Evolutionary conservation across 2,888 invertebrate species (phyloP).

Genomic region (Orchestes rusci): DNA sequence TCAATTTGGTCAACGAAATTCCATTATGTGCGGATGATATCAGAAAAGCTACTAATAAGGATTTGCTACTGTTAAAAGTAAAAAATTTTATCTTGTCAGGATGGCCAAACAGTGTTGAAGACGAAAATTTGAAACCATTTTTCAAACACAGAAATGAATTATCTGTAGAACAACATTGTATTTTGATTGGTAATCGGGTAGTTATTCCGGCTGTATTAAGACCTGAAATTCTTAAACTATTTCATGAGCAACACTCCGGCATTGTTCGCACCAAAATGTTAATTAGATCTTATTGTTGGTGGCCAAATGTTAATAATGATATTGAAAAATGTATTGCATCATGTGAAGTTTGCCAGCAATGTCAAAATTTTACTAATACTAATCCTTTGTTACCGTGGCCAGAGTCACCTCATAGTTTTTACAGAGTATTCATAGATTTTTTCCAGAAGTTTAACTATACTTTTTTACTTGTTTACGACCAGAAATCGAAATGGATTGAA

Average conservation of each 20-base stretch:
- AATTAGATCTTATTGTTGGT: slow-evolving; percentile 24
- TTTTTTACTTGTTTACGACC: not conserved
- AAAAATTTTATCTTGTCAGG: too few species aligned
- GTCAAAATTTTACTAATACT: slow-evolving; percentile 22
- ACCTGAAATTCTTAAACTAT: slow-evolving; percentile 7
- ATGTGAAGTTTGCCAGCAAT: slow-evolving; percentile 25
- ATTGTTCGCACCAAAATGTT: slow-evolving; percentile 26
- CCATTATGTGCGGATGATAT: too few species aligned
- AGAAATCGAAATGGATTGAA: too few species aligned
- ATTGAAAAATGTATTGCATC: slow-evolving; percentile 22
- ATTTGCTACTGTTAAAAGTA: too few species aligned
- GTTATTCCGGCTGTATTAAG: not conserved
- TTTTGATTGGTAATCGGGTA: not conserved
- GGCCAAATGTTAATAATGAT: slow-evolving; percentile 24
- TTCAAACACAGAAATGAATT: too few species aligned
- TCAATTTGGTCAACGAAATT: too few species aligned
- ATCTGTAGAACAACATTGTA: too few species aligned
- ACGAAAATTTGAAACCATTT: too few species aligned
- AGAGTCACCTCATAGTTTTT: slow-evolving; percentile 17
- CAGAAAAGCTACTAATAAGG: too few species aligned
- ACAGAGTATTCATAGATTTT: slow-evolving; percentile 23
- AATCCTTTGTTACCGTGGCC: slow-evolving; percentile 22
- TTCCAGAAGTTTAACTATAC: slow-evolving; percentile 3
- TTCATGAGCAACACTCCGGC: slow-evolving; percentile 26
- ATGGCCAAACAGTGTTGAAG: too few species aligned